Conservation (phyloP, 2,797 vertebrate species). For the Cirrhinus molitorella region DNA sequence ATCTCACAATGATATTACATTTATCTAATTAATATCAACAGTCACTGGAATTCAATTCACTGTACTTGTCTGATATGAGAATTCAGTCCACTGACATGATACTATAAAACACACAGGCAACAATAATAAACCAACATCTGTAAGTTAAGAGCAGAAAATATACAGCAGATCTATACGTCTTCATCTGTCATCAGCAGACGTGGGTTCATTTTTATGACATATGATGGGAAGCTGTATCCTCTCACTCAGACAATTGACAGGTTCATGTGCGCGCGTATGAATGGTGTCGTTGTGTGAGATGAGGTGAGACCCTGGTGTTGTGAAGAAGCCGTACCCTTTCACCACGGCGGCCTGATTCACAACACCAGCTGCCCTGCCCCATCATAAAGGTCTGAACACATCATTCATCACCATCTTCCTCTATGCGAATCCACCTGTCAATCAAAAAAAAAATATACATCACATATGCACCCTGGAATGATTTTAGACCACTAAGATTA, state of each 20-base stretch:
- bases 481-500: background rate
- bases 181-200: background rate
- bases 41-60: background rate
- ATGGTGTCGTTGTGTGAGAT: constrained; percentile 62
- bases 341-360: constrained; percentile 98
- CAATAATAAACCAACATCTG: constrained; percentile 4
- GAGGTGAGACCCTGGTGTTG: constrained; percentile 95
- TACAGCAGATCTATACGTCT: background rate
- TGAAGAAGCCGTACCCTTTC: constrained; percentile 95
- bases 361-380: constrained; percentile 98
- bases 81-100: background rate
- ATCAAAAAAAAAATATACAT: constrained; percentile 27
- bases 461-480: background rate
- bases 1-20: background rate
- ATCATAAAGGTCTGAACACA: constrained; percentile 69
- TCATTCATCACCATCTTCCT: constrained; percentile 13
- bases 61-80: background rate
- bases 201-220: background rate
- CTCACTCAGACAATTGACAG: background rate
- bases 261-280: constrained; percentile 11
- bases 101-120: background rate
- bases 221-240: background rate
- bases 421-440: constrained; percentile 43
- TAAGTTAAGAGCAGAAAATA: background rate
- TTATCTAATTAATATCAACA: background rate